Conservation (phyloP, 2,888 invertebrate genomes). For the Drosophila planitibia region DNA sequence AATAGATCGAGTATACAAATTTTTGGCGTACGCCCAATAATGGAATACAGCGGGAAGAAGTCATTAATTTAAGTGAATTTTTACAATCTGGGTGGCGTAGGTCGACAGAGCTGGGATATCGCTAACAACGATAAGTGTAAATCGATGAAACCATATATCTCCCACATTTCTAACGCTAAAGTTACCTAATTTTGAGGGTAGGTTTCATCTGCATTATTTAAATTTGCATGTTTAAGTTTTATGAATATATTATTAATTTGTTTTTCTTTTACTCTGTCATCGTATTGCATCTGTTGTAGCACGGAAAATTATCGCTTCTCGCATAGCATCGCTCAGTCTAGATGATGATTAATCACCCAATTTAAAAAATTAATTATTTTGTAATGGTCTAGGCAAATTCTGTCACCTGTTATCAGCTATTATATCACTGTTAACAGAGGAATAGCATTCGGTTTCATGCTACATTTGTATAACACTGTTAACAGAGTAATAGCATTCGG, state of each 20-base stretch:
- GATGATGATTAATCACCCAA: not conserved
- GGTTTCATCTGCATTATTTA: not conserved
- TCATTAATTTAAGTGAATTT: not conserved
- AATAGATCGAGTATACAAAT: not conserved
- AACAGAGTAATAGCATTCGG: not conserved
- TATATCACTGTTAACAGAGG: not conserved
- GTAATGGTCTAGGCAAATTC: not conserved
- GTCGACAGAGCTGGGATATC: not conserved
- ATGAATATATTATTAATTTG: not conserved
- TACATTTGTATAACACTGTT: not conserved
- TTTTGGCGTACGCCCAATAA: not conserved
- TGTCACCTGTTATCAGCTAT: not conserved
- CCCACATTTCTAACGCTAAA: not conserved
- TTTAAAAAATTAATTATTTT: not conserved
- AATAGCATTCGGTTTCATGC: not conserved
- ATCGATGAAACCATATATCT: not conserved
- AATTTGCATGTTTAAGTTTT: not conserved
- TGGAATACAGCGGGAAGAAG: not conserved
- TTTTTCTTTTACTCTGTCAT: not conserved
- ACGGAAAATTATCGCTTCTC: not conserved
- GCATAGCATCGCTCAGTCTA: not conserved
- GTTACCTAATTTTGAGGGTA: not conserved
- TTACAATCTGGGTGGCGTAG: not conserved
- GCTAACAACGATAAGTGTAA: not conserved
- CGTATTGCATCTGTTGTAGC: too few relatives aligned